These are phyloP conservation scores for Ophion ellenae DNA, from an alignment of 2,888 invertebrate species.

Conservation along the genomic window DNA sequence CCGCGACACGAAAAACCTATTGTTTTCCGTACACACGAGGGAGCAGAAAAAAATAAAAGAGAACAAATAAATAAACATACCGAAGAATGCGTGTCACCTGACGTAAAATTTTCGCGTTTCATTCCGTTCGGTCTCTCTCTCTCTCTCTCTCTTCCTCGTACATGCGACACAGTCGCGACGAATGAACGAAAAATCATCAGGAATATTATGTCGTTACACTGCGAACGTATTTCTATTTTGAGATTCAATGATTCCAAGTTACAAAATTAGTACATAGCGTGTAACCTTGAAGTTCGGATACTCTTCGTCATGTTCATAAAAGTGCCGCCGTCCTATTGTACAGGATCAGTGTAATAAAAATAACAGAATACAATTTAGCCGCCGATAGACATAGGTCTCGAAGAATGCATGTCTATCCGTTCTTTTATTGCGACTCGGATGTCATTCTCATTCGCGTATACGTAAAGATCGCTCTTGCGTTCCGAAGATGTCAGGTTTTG, in stretches of 20 bases:
- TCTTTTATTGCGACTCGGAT: not conserved
- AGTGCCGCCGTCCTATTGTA: constrained; percentile 24
- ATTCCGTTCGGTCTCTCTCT: not conserved
- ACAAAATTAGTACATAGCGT: not conserved
- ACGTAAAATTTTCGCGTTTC: constrained; percentile 18
- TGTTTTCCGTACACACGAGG: constrained; percentile 16
- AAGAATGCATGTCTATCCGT: not conserved
- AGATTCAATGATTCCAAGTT: constrained; percentile 5
- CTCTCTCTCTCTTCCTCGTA: not conserved
- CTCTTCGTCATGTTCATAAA: constrained; percentile 46
- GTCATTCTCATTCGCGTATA: not conserved
- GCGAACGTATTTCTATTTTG: not conserved
- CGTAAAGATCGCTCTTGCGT: not conserved
- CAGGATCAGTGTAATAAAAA: constrained; percentile 21
- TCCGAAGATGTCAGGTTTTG: not conserved
- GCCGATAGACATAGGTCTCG: not conserved
- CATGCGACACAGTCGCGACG: not conserved
- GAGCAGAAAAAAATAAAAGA: constrained; percentile 18
- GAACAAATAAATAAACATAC: constrained; percentile 7
- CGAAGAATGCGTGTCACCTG: constrained; percentile 39
- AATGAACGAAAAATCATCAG: not conserved
- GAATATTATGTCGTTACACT: not conserved
- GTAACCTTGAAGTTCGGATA: constrained; percentile 43
- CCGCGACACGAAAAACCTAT: constrained; percentile 26
- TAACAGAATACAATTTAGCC: constrained; percentile 4